Evolutionary conservation across 2,113 vertebrate genomes (phyloP), one percentile per base, ranked within the genome.

Genomic region (Corythoichthys haematopterus): DNA sequence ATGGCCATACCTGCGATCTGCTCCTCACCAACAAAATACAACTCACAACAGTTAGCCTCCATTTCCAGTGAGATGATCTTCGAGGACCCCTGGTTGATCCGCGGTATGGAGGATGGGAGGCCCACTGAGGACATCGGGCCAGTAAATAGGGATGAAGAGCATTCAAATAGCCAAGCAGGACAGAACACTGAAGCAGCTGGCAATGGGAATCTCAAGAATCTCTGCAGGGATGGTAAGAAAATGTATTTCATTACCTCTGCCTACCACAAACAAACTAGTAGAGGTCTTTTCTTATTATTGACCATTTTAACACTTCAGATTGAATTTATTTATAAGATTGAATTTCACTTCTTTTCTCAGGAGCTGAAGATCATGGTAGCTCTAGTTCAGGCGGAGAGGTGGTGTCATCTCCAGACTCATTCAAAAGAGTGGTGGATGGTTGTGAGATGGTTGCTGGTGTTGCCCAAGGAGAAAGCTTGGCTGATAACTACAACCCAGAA

Each of bases 31-130:
- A 72, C 81, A 36, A 88, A 85, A 75, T 74, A 76, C 16, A 92
- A 93, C 38, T n/a, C 77, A 66, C 72, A 65, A 38, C 38, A 68
- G 66, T 55, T 86, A 70, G 76, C 82, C 28, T 91, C 90, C 63
- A 84, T 88, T 37, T 89, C 88, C 59, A 88, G 83, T 57, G 92
- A 94, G 62, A 91, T 92, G 43, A 91, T 76, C 59, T 98, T 97
- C 81, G 95, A 95, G 71, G 96, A 99, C 81, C 97, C 97, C 47
- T 99, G 97, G 97, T 82, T 98, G 70, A 97, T 94, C 82, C 92
- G 95, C n/a, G 92, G 94, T 4, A 87, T 90, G 53, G 66, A 71
- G 53, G 93, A 94, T 63, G 13, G 0, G 0, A 87, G 70, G 35
- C 68, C 69, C 0, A 80, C 46, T 46, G 87, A 90, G 50, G 77